Conservation (phyloP, 30 jellyfish, hydroid and myxozoan species). For the Aurelia sp. region DNA sequence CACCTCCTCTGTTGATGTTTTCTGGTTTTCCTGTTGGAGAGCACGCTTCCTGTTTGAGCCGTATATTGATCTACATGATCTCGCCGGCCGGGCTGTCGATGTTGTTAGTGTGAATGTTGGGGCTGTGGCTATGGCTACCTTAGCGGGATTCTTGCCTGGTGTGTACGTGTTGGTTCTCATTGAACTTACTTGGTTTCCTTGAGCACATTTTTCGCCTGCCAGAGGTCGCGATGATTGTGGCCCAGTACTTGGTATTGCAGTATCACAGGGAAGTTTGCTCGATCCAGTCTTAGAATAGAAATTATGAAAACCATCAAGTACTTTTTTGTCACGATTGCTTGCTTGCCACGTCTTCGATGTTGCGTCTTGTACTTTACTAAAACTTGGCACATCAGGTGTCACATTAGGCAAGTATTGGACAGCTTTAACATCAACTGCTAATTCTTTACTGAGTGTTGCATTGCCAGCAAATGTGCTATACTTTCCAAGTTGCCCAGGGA, state of each 20-base stretch:
- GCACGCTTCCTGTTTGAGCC: slow-evolving; percentile 22
- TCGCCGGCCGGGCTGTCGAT: not conserved
- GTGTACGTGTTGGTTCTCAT: not conserved
- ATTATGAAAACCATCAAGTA: not conserved
- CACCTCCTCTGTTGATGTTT: not conserved
- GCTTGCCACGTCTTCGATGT: not conserved
- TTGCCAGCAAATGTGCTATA: slow-evolving; percentile 56
- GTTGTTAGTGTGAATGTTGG: not conserved
- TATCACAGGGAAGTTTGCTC: not conserved
- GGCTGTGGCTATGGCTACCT: not conserved
- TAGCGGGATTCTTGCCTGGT: not conserved
- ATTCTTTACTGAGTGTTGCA: slow-evolving; percentile 20
- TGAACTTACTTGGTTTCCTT: not conserved
- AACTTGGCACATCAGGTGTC: not conserved
- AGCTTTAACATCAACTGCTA: slow-evolving; percentile 22
- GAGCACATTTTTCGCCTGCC: not conserved
- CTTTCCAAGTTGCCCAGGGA: slow-evolving; percentile 2
- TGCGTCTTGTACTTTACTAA: not conserved
- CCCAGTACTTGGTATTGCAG: not conserved
- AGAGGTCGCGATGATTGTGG: not conserved
- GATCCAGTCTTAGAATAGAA: not conserved
- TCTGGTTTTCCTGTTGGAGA: not conserved
- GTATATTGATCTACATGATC: slow-evolving; percentile 37
- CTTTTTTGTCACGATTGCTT: not conserved
- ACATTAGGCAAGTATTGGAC: slow-evolving; percentile 15